Base-by-base conservation (phyloP, 2,113 vertebrate species). In the Dermatemys mawii region DNA sequence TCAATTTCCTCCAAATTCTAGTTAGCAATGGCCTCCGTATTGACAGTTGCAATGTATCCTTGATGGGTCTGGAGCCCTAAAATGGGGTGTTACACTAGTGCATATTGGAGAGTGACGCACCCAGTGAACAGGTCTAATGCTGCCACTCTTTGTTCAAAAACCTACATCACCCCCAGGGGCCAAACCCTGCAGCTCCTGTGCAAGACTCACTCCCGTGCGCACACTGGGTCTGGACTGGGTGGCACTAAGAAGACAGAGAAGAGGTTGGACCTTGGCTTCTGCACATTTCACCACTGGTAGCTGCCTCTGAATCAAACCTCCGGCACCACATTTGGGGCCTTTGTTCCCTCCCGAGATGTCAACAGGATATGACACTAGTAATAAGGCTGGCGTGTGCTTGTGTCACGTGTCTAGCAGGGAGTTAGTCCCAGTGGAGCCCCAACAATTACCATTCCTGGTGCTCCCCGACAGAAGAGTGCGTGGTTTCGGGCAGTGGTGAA, bases 111-210 rank as follows among this genome's bases (percentile, higher is more conserved):
- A 67, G 60, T 35, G 35, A 67, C 16, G 5, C 17, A 19, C 35
- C 38, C 8, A 5, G 35, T 60, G 55, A 29, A 60, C 55, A 60
- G 26, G 5, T 60, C 27, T 14, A 60, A 60, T 2, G 1, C 12
- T 38, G 63, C 35, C 17, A 38, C 35, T 21, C 35, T 21, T 67
- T 21, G 63, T n/a, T n/a, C 17, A 35, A 16, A 35, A 63, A 6
- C 32, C 0, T 0, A 41, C 41, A 8, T 5, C 12, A 1, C 4
- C 0, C 0, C 0, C 2, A 2, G 44, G 32, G 29, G 54, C 2
- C 79, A 1, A 54, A 32, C 89, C 81, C 91, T n/a, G 54, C 81
- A 3, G 54, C 19, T 13, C 5, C 48, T 49, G 2, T 6, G 1
- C n/a, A 11, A 26, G 1, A 1, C 4, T 57, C n/a, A 3, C 9